Evolutionary conservation across 2,113 vertebrate genomes (phyloP), one percentile per base, ranked within the genome.

Genomic region (Stomatorhinus ivindoensis): DNA sequence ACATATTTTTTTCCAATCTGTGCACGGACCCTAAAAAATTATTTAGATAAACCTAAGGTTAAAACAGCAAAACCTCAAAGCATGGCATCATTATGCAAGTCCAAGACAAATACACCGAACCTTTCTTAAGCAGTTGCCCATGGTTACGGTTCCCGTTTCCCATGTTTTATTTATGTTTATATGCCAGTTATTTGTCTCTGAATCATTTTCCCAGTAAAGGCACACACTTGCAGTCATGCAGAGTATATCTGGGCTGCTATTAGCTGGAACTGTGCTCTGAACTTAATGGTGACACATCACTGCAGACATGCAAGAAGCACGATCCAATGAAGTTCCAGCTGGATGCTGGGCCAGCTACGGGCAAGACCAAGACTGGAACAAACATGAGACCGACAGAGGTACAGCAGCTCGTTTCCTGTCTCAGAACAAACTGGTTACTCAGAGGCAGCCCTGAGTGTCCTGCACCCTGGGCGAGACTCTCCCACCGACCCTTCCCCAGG

Each of bases 71-170:
- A 91, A 82, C 48, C 88, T 53, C 48, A 89, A 88, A 90, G 86
- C 91, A 90, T 90, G 87, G 91, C 90, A 91, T 88, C 21, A 73
- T 85, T 92, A 35, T 73, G 69, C 39, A 84, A 31, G 92, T 90
- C 92, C 94, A 94, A 94, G 89, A 89, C 90, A 94, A 93, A 93
- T 46, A 89, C 88, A 65, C 89, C 88, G 89, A 92, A 93, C 91
- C 50, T 87, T 88, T 87, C 46, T 90, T 13, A 89, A 91, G 90
- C 87, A 89, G 80, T 86, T 80, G 90, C 88, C 89, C 42, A 87
- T 51, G 58, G 50, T 85, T 89, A 89, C 85, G 73, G 82, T 88
- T 58, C 50, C 90, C 73, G 24, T 46, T 91, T 89, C 88, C 90
- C 87, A 92, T 87, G 42, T 92, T 90, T 58, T 47, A 39, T 89